Evolutionary conservation across 1,140 invertebrate genomes (phyloP), one percentile per base, ranked within the genome.

Genomic region (Littorina saxatilis): DNA sequence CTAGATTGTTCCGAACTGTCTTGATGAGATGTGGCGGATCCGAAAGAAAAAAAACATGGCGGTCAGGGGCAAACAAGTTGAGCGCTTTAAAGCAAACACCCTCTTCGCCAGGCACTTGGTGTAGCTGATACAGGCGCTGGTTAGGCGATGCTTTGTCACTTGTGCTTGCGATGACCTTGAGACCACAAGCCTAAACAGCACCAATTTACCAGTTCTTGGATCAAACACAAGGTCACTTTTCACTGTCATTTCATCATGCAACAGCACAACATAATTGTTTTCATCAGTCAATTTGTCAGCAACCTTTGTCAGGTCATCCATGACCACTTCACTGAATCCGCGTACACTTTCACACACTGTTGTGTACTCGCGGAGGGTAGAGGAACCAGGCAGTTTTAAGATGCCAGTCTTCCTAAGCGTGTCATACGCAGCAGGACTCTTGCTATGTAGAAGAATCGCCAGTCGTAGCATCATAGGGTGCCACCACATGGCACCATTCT

Each of bases 191-290:
- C 43, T 72, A 52, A 20, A 39, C 78, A 32, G 40, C 63, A 32
- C 23, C 79, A 50, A 23, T 77, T n/a, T 52, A 80, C 82, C 52
- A 80, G 73, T 37, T 29, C 78, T 76, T 80, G 79, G 27, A 82
- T 37, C 27, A 82, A 74, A 66, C 20, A 80, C 52, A 82, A 82
- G 58, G 76, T 82, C 37, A 76, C 55, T 0, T 43, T 35, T 68
- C 27, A 68, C 35, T 29, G 66, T 32, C 66, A 68, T 68, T 68
- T 39, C 66, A 3, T 68, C 66, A 68, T 68, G 29, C 5, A 68
- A 32, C 4, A 68, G 66, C 5, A 40, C 50, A 82, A 66, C 40
- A 76, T 76, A 77, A 73, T 58, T 13, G 23, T 74, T 15, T 55
- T 74, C 27, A 66, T 61, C 50, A 50, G 43, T 58, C 58, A 77